These are phyloP conservation scores for Parelbella ahira DNA, from an alignment of 2,888 invertebrate genomes.

Conservation along the genomic window DNA sequence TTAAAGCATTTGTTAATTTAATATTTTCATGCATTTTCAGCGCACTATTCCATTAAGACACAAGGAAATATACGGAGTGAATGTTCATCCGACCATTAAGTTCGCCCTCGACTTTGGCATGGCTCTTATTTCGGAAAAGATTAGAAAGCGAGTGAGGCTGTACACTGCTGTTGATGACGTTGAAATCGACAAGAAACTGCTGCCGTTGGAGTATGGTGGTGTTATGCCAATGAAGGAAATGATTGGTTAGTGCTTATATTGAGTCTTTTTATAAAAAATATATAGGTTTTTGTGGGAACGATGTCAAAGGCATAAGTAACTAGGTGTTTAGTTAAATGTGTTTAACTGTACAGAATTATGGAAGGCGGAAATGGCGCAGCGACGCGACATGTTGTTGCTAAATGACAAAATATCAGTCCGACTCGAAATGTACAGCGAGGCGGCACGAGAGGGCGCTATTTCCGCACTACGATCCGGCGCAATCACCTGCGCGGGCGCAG, in stretches of 20 bases:
- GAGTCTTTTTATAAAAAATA: not conserved
- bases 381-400: conserved; percentile 81
- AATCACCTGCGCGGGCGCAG: conserved; percentile 80
- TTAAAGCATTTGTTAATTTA: too few relatives aligned
- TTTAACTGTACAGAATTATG: conserved; percentile 78
- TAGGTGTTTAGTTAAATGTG: too few relatives aligned
- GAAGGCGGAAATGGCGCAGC: conserved; percentile 83
- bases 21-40: too few relatives aligned
- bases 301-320: too few relatives aligned
- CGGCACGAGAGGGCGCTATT: conserved; percentile 86
- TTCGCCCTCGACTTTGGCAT: conserved; percentile 89
- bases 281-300: too few relatives aligned
- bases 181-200: conserved; percentile 81
- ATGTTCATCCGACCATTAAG: conserved; percentile 86
- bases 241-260: conserved; percentile 82
- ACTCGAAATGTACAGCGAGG: conserved; percentile 84
- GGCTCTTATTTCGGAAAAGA: conserved; percentile 88
- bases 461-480: conserved; percentile 84
- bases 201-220: conserved; percentile 92
- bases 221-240: conserved; percentile 90
- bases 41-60: conserved; percentile 89
- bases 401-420: conserved; percentile 86
- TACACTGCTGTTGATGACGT: conserved; percentile 83
- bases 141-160: conserved; percentile 84
- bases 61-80: conserved; percentile 88